Evolutionary conservation across 2,797 vertebrate species (phyloP).

Genomic region (Schizopygopsis pylzovi): DNA sequence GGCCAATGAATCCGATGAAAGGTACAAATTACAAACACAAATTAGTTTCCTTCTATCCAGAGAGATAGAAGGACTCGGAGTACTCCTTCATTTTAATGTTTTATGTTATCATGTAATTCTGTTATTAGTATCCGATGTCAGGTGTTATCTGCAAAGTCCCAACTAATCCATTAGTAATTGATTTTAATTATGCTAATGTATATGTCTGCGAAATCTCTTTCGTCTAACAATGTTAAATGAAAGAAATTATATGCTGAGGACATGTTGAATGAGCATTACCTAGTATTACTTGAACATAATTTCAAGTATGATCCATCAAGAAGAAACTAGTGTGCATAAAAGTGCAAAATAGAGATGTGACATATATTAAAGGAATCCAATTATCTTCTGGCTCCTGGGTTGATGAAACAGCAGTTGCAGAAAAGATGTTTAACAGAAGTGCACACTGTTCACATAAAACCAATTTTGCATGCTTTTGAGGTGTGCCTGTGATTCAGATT

Average conservation of each 20-base stretch:
- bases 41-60: neutral
- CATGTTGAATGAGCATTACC: conserved; percentile 61
- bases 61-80: neutral
- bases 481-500: neutral
- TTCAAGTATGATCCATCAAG: conserved; percentile 38
- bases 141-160: conserved; percentile 55
- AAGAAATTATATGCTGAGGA: conserved; percentile 66
- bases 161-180: conserved; percentile 75
- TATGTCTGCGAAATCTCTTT: conserved; percentile 67
- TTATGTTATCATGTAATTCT: conserved; percentile 46
- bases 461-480: neutral
- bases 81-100: conserved; percentile 38
- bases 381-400: conserved; percentile 27
- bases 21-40: neutral
- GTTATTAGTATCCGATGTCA: conserved; percentile 62
- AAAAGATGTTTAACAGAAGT: conserved; percentile 13
- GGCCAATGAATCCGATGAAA: neutral
- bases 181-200: conserved; percentile 80
- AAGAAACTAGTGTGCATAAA: conserved; percentile 34
- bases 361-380: conserved; percentile 29
- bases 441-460: conserved; percentile 21
- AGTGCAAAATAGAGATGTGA: conserved; percentile 35
- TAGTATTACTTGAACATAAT: conserved; percentile 49
- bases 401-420: conserved; percentile 27
- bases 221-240: conserved; percentile 64